Evolutionary conservation across 2,113 vertebrate genomes (phyloP), one percentile per base, ranked within the genome.

Genomic region (human): DNA sequence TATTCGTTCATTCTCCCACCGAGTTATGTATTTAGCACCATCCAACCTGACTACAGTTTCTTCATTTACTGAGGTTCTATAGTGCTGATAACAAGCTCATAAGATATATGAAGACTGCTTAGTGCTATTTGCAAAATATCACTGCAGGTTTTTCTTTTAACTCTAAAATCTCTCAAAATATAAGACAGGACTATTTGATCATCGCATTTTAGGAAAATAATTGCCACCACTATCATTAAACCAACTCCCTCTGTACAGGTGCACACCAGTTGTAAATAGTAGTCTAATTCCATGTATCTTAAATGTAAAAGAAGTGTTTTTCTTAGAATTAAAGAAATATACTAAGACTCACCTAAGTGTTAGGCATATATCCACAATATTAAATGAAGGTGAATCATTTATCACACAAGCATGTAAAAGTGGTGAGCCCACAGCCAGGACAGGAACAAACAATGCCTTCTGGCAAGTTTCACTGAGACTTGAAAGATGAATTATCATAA

Each of bases 151-250:
- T 92, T 76, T 75, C 35, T 85, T 81, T 20, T 30, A 75, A 14
- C 32, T 64, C 3, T 66, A 86, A 3, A 85, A 59, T 64, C 30
- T 80, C 66, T 57, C 72, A 89, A 88, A 85, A 85, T 81, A 89
- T 43, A 20, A 87, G n/a, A 78, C 70, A n/a, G 17, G 11, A 83
- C 6, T 91, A 12, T 48, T 88, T 80, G 89, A 87, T 12, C 68
- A 11, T 6, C 87, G 5, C 1, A 40, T 66, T 94, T 73, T 61
- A 84, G 48, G 57, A 48, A 93, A 86, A 48, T 4, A 70, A 18
- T 57, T 9, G 82, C 3, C 52, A 52, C 11, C 35, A 27, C 25
- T 20, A 25, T 61, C 79, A 85, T 50, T 88, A 78, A 85, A 16
- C 8, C 5, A 50, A 16, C 20, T 79, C 48, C 11, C 40, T 82